Evolutionary conservation across 1,140 invertebrate species (phyloP).

Genomic region (Pseudachorutes palmiensis): DNA sequence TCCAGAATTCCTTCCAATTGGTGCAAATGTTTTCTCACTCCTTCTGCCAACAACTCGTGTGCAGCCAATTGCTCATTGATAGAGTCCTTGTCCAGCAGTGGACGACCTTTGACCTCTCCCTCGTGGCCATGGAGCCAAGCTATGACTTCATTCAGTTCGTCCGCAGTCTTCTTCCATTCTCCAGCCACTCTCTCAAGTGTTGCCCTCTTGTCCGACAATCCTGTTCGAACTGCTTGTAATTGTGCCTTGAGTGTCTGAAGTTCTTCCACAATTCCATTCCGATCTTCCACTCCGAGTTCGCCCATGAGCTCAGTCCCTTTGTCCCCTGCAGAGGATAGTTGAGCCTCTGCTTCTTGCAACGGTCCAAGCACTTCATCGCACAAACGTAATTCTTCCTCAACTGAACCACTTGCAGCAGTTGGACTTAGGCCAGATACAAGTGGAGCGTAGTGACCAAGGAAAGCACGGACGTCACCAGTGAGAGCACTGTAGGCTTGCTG

Average conservation of each 20-base stretch:
- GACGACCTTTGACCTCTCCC: slow-evolving; percentile 67
- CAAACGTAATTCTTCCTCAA: slow-evolving; percentile 77
- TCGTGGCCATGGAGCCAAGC: slow-evolving; percentile 79
- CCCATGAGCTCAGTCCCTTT: slow-evolving; percentile 77
- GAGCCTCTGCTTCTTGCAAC: slow-evolving; percentile 74
- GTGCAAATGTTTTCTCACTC: no score
- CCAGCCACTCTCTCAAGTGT: slow-evolving; percentile 79
- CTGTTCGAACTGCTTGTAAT: slow-evolving; percentile 63
- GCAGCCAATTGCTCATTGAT: no score
- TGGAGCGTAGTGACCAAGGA: slow-evolving; percentile 77
- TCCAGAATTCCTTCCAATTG: slow-evolving; percentile 66
- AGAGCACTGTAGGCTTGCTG: slow-evolving; percentile 79
- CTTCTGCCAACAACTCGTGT: no score
- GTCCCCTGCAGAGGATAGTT: slow-evolving; percentile 71
- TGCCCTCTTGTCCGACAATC: slow-evolving; percentile 73
- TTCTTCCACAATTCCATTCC: slow-evolving; percentile 77
- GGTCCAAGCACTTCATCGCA: slow-evolving; percentile 67
- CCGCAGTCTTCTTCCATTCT: slow-evolving; percentile 69
- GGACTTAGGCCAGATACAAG: slow-evolving; percentile 73
- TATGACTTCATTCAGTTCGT: slow-evolving; percentile 69
- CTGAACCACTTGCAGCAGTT: slow-evolving; percentile 66
- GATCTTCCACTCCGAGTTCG: slow-evolving; percentile 74
- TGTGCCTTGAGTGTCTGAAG: slow-evolving; percentile 78
- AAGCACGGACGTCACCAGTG: slow-evolving; percentile 74
- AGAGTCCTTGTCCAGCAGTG: slow-evolving; percentile 59